A percentile compares a stretch with the other conserved stretches of the same genome.
phyloP scores from a whole-genome alignment of 2,888 invertebrate species.

The Acronicta aceris region DNA sequence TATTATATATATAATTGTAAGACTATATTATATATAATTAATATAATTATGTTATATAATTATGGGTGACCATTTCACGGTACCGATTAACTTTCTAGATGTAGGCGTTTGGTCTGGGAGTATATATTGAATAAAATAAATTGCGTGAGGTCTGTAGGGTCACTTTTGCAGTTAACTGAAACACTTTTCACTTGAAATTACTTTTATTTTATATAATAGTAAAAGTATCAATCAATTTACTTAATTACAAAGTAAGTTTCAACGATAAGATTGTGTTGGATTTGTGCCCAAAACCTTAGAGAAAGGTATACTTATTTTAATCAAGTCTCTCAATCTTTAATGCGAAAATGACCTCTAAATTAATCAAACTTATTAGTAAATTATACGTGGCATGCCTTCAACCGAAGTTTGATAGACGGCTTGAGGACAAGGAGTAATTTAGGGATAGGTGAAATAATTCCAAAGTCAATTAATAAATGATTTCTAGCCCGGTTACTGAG shows the following conservation, averaged over 20 bases:
- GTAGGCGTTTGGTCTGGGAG: conserved; percentile 9
- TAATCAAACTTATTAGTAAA: background rate
- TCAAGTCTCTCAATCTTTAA: conserved; percentile 17
- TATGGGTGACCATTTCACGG: no score
- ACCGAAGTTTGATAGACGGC: background rate
- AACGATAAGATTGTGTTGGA: conserved; percentile 17
- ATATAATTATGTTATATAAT: conserved; percentile 16
- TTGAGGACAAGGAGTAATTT: no score
- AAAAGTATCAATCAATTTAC: conserved; percentile 14
- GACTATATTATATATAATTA: conserved; percentile 9
- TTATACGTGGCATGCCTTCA: background rate
- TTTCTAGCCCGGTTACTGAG: no score
- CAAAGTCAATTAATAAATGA: no score
- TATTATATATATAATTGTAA: no score
- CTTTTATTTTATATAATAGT: background rate
- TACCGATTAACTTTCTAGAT: conserved; percentile 8
- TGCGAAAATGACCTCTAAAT: background rate
- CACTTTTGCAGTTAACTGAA: conserved; percentile 15
- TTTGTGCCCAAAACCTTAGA: conserved; percentile 5
- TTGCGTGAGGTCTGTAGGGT: conserved; percentile 12
- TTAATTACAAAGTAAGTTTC: conserved; percentile 26
- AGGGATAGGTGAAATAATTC: no score
- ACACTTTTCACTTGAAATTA: conserved; percentile 10
- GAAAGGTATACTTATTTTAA: conserved; percentile 15
- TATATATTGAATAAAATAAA: conserved; percentile 29